phyloP scores from a whole-genome alignment of 2,888 invertebrate species.

The Andrena minutula region DNA sequence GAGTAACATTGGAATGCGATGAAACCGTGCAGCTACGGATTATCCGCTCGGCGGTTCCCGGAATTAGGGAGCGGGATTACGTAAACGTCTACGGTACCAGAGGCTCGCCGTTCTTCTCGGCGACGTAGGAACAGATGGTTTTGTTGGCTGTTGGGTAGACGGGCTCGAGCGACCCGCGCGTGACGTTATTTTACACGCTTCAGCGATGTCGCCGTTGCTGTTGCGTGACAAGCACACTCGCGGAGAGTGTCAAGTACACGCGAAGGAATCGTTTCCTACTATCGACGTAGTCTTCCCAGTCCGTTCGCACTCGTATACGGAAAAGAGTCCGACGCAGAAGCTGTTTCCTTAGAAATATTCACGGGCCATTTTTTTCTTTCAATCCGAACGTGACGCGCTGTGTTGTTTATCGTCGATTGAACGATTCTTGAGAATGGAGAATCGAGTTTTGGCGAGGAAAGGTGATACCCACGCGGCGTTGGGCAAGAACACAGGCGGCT shows the following conservation, averaged over 20 bases:
- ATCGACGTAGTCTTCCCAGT: background rate
- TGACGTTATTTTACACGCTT: conserved; percentile 66
- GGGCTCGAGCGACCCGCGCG: conserved; percentile 47
- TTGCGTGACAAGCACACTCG: conserved; percentile 62
- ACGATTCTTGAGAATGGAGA: background rate
- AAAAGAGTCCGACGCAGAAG: background rate
- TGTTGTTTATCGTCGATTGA: background rate
- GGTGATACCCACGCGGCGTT: conserved; percentile 16
- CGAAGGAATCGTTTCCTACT: conserved; percentile 14
- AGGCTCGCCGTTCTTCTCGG: background rate
- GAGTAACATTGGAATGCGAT: background rate
- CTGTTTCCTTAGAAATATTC: background rate
- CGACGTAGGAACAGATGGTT: conserved; percentile 45
- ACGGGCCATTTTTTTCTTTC: no score
- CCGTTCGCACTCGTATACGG: background rate
- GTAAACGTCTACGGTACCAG: background rate
- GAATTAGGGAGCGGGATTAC: conserved; percentile 41
- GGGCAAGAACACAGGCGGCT: conserved; percentile 44
- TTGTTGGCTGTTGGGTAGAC: conserved; percentile 31
- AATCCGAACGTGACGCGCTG: background rate
- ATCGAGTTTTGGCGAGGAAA: conserved; percentile 36
- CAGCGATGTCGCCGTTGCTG: conserved; percentile 44
- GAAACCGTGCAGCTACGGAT: background rate
- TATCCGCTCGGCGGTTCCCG: conserved; percentile 12
- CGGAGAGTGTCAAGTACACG: conserved; percentile 65